Conservation (phyloP, 2,888 invertebrate species). For the Hesperia comma region DNA sequence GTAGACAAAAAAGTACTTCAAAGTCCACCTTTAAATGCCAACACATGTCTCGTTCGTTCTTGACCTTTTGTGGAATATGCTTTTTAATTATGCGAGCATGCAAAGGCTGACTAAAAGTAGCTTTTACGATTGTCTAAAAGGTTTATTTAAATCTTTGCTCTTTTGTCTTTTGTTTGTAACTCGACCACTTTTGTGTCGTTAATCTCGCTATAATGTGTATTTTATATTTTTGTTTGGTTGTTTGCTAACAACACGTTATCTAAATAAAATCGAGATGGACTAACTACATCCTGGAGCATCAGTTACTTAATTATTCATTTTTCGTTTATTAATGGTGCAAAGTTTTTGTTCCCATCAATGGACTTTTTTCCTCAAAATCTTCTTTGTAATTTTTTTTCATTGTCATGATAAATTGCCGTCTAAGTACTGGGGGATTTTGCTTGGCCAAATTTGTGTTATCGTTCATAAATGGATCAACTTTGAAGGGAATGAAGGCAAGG, state of each 20-base stretch:
- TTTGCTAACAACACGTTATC: not conserved
- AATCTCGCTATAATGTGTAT: slow-evolving; percentile 11
- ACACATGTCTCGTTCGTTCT: slow-evolving; percentile 40
- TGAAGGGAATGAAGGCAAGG: too few species aligned
- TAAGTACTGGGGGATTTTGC: not conserved
- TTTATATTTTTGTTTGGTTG: slow-evolving; percentile 1
- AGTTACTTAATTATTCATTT: not conserved
- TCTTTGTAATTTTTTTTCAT: not conserved
- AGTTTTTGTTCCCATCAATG: not conserved
- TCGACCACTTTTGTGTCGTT: slow-evolving; percentile 12
- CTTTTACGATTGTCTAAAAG: slow-evolving; percentile 35
- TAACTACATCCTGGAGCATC: not conserved
- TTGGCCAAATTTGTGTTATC: not conserved
- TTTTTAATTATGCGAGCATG: slow-evolving; percentile 40
- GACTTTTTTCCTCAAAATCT: not conserved
- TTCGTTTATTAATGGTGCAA: not conserved
- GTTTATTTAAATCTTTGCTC: slow-evolving; percentile 25
- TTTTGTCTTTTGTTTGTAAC: slow-evolving; percentile 7
- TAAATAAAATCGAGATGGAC: not conserved
- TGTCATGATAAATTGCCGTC: not conserved
- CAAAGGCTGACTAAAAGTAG: slow-evolving; percentile 29
- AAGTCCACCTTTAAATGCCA: slow-evolving; percentile 43
- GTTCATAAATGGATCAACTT: not conserved
- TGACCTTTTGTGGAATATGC: slow-evolving; percentile 42
- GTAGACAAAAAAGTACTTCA: slow-evolving; percentile 32